Conservation (phyloP, 30 jellyfish, hydroid and myxozoan species). For the Chironex yamaguchii region DNA sequence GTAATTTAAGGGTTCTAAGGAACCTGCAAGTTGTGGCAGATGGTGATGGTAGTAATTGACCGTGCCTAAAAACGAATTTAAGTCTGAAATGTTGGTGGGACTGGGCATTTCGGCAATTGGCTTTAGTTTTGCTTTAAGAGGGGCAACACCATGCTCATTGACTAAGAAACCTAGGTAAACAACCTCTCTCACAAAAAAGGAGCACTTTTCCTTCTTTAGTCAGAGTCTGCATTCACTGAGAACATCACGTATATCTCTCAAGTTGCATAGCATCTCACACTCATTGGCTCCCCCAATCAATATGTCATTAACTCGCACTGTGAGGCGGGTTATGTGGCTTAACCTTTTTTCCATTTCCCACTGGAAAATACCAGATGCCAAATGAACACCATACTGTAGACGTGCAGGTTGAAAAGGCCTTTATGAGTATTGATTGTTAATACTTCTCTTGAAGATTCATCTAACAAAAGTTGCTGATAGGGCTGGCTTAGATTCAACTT, state of each 20-base stretch:
- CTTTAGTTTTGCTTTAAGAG: constrained; percentile 24
- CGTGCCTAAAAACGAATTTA: constrained; percentile 69
- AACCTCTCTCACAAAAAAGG: constrained; percentile 41
- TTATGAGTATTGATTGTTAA: constrained; percentile 68
- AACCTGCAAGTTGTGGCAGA: no score
- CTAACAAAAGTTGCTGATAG: constrained; percentile 67
- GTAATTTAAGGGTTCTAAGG: constrained; percentile 64
- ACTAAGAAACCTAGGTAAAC: constrained; percentile 24
- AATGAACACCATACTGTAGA: constrained; percentile 67
- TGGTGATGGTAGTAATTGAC: constrained; percentile 22
- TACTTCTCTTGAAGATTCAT: constrained; percentile 56
- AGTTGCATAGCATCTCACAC: constrained; percentile 6
- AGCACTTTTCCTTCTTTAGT: constrained; percentile 48
- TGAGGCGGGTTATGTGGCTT: constrained; percentile 24
- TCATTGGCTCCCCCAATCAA: constrained; percentile 43
- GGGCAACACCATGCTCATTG: constrained; percentile 44
- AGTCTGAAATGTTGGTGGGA: constrained; percentile 60
- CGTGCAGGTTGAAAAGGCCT: constrained; percentile 68
- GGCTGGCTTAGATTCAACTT: constrained; percentile 60
- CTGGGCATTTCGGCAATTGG: constrained; percentile 27
- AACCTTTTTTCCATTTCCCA: constrained; percentile 62
- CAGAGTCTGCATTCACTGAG: constrained; percentile 14
- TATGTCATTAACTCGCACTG: constrained; percentile 61
- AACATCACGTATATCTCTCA: constrained; percentile 8
- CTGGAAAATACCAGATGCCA: constrained; percentile 74